A percentile compares a stretch with the other conserved stretches of the same genome.
Evolutionary conservation across 1,140 invertebrate species (phyloP).

Genomic region (Drosophila insularis): DNA sequence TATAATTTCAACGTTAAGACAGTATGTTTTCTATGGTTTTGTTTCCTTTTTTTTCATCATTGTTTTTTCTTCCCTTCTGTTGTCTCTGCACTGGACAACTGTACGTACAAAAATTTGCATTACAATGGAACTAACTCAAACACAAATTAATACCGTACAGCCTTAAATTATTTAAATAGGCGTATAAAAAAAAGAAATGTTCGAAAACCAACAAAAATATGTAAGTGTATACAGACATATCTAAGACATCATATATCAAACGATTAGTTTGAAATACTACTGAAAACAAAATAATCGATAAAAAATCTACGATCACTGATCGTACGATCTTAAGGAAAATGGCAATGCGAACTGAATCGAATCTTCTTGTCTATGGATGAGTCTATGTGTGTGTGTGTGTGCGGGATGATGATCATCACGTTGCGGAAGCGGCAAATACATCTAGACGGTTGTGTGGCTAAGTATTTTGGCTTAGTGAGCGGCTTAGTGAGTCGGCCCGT

Average conservation of each 20-base stretch:
- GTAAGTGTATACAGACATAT: not conserved
- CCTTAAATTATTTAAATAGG: constrained; percentile 20
- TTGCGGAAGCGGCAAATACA: not conserved
- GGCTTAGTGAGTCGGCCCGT: constrained; percentile 43
- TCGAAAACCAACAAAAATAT: constrained; percentile 54
- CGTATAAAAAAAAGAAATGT: constrained; percentile 71
- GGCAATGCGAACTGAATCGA: not conserved
- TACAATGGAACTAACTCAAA: constrained; percentile 30
- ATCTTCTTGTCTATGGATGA: not conserved
- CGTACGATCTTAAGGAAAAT: not conserved
- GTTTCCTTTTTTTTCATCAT: too few relatives aligned
- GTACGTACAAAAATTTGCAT: not conserved
- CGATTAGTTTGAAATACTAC: constrained; percentile 4
- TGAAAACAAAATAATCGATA: not conserved
- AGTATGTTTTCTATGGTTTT: not conserved
- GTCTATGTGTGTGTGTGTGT: not conserved
- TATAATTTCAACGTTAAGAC: too few relatives aligned
- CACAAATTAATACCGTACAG: constrained; percentile 60
- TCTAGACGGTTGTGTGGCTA: not conserved
- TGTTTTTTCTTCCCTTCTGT: not conserved
- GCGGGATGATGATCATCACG: not conserved
- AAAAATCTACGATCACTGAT: not conserved
- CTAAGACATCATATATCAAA: not conserved
- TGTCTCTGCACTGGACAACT: not conserved
- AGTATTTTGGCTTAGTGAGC: not conserved